Conservation (phyloP, 2,113 vertebrate species). For the Corvus moneduloides region DNA sequence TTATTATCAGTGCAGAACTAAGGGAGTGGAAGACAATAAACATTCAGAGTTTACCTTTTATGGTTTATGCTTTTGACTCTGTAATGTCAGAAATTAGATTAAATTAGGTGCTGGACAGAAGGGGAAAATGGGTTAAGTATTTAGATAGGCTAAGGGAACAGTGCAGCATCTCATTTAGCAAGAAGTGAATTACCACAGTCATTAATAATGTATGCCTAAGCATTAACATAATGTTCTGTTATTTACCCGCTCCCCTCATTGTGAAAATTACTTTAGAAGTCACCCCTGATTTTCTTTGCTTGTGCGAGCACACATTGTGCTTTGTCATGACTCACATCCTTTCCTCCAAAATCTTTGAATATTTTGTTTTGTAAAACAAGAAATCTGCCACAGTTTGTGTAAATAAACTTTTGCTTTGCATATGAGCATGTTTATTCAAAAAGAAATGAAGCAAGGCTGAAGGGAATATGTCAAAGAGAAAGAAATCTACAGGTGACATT, state of each 20-base stretch:
- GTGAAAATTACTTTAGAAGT: conserved; percentile 26
- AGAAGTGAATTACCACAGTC: conserved; percentile 1
- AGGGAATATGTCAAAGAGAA: neutral
- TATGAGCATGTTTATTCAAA: neutral
- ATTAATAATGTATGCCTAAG: conserved; percentile 36
- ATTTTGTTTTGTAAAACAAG: neutral
- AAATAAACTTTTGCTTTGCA: neutral
- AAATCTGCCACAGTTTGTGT: neutral
- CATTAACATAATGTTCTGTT: conserved; percentile 49
- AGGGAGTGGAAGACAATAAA: neutral
- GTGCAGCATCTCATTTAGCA: conserved; percentile 5
- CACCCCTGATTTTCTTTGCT: neutral
- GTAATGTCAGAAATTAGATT: conserved; percentile 18
- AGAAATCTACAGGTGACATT: neutral
- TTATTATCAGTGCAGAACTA: neutral
- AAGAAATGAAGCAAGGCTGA: neutral
- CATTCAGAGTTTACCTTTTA: neutral
- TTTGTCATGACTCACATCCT: neutral
- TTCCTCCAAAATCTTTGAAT: neutral
- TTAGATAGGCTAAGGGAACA: neutral
- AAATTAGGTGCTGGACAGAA: neutral
- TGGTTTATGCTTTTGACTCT: neutral
- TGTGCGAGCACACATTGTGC: neutral
- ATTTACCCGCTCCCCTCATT: conserved; percentile 40
- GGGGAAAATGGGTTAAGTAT: neutral